Percentiles rank a stretch among this genome's conserved stretches.
Evolutionary conservation across 2,888 invertebrate species (phyloP).

Genomic region (Agrochola macilenta): DNA sequence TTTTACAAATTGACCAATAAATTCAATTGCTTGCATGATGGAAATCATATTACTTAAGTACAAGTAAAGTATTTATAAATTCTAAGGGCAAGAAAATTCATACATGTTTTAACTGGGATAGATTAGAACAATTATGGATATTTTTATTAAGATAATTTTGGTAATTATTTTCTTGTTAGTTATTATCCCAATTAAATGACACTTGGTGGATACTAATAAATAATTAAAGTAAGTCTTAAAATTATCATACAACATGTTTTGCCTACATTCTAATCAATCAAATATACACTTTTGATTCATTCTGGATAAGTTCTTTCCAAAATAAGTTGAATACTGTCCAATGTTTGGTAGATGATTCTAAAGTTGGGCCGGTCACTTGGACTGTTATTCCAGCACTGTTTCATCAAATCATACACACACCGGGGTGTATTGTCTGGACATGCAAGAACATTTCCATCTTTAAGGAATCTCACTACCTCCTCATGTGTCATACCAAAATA

Average conservation of each 20-base stretch:
- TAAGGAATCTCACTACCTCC: conserved; percentile 98
- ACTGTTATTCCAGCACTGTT: conserved; percentile 97
- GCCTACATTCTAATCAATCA: conserved; percentile 62
- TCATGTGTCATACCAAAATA: conserved; percentile 99
- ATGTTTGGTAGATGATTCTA: conserved; percentile 94
- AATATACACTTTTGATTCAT: conserved; percentile 70
- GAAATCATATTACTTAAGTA: conserved; percentile 40
- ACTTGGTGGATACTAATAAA: conserved; percentile 43
- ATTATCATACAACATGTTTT: conserved; percentile 65
- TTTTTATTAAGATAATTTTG: background rate
- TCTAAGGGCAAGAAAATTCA: conserved; percentile 32
- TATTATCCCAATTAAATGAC: conserved; percentile 40
- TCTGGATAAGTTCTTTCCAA: conserved; percentile 87
- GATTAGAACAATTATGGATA: conserved; percentile 4
- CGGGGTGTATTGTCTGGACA: conserved; percentile 97
- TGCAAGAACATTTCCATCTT: conserved; percentile 97
- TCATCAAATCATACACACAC: conserved; percentile 97
- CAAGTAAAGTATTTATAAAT: conserved; percentile 28
- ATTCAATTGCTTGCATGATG: conserved; percentile 47
- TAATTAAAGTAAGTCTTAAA: conserved; percentile 53
- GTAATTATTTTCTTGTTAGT: conserved; percentile 3
- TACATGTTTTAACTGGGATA: conserved; percentile 23
- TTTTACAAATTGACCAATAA: conserved; percentile 63
- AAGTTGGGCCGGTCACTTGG: conserved; percentile 97
- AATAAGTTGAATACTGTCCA: conserved; percentile 92